Base-by-base conservation (phyloP, 30 jellyfish, hydroid and myxozoan species). In the Aurelia aurita complex sp. Pacific region DNA sequence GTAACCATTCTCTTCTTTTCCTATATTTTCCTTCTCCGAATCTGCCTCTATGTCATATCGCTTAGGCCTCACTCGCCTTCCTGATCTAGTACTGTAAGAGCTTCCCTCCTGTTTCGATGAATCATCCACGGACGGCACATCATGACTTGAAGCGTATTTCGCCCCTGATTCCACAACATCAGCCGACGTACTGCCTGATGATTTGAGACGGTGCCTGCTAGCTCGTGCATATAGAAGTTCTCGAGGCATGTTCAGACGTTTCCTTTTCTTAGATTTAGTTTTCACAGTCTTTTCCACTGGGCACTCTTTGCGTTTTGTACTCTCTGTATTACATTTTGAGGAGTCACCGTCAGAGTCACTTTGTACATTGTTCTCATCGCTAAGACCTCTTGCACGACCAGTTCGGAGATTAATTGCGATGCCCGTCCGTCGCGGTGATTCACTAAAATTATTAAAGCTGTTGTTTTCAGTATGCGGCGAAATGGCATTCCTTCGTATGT, bases 351-450 rank as follows among this genome's bases (percentile, higher is more conserved):
- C 86, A 10, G 71, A 43, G 46, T 84, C 87, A 8, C 76, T 38
- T 19, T 63, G 63, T 2, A 68, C 18, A 46, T 54, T 66, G 67
- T 40, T 51, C 13, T 73, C 93, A 15, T 69, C 84, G 38, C 79
- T 66, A 15, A 84, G 87, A 23, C 64, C 93, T 35, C 96, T 69
- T 16, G 96, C 77, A 2, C 86, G 79, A 2, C 96, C 96, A n/a
- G 96, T 87, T 17, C 90, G 84, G 40, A 87, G 89, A 79, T 87
- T 87, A 5, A 87, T 69, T 4, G 86, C 87, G n/a, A 87, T 71
- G 18, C 96, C 96, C 10, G 91, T 87, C 67, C 90, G 61, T 35
- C 83, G 38, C 33, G 90, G 80, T 43, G 78, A 64, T 38, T 43
- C 42, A 18, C 1, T 2, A 5, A 2, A 74, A 33, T 53, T 54